Evolutionary conservation across 2,797 vertebrate genomes (phyloP), one percentile per base, ranked within the genome.

Genomic region (Nyctalus aviator): DNA sequence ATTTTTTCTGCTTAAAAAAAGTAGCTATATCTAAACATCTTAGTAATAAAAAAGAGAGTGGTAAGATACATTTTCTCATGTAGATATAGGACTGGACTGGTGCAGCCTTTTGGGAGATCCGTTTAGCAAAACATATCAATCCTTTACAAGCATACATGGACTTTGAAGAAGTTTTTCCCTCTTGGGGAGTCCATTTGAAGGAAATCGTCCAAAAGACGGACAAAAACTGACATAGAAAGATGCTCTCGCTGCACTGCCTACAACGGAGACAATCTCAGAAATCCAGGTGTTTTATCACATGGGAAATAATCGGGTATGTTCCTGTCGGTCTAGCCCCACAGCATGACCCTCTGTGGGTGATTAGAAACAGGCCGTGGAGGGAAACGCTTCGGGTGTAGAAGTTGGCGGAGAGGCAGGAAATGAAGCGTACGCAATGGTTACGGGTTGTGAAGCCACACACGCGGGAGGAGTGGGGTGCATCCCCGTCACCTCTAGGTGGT

Each of bases 81-180:
- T 27, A 85, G 88, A 21, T 73, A 25, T 84, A 32, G 62, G 9
- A 37, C 41, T 78, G 87, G 57, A 83, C 12, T 55, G 4, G 10
- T 57, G 50, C 1, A 87, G 59, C 0, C 46, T 82, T 94, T 82
- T 30, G 79, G 62, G 27, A 86, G 35, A 23, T 23, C 69, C 90
- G 5, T 37, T 91, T 53, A 94, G 27, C 59, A 88, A 90, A 94
- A 77, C 69, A 37, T 32, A 72, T 75, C 27, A 75, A 37, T 81
- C 73, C 3, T 72, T 55, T 14, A 88, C 73, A 83, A 87, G 35
- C 82, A 75, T 48, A 21, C 32, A 87, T 30, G 53, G 64, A 44
- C 21, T 94, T 91, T 76, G 44, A 81, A 81, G 93, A 27, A 55
- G 10, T 69, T 23, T 37, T 62, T 66, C 20, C 10, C 23, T 55